These are phyloP conservation scores for Anguilla obscura DNA, from an alignment of 2,797 vertebrate species.

Conservation along the genomic window DNA sequence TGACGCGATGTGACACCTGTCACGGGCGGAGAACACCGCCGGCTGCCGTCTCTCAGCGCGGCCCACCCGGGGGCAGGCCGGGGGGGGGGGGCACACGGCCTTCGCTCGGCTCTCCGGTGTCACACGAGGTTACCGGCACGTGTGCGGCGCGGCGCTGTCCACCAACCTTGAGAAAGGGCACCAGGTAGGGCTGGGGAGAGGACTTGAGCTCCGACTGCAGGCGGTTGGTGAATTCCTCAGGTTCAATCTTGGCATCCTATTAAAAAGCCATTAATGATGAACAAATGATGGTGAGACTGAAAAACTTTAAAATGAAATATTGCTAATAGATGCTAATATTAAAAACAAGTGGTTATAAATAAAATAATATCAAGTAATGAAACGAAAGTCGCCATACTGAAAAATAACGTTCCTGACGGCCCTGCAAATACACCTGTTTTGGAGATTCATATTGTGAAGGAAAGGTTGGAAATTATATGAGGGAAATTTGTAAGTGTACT, in stretches of 20 bases:
- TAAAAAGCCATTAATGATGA: background rate
- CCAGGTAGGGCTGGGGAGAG: constrained; percentile 87
- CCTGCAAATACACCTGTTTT: background rate
- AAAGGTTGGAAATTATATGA: background rate
- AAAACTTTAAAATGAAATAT: background rate
- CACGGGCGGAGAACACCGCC: background rate
- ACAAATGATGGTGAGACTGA: background rate
- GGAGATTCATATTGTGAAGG: background rate
- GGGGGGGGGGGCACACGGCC: background rate
- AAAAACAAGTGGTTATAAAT: background rate
- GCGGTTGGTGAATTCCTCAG: constrained; percentile 84
- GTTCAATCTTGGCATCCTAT: constrained; percentile 86
- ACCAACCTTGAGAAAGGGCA: constrained; percentile 85
- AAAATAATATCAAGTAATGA: background rate
- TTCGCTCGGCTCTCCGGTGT: background rate
- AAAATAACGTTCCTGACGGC: background rate
- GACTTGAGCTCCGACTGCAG: constrained; percentile 86
- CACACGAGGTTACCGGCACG: background rate
- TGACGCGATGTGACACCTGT: background rate
- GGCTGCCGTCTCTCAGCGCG: background rate
- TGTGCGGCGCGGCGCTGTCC: background rate
- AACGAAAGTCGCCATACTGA: background rate
- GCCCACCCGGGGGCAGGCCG: background rate
- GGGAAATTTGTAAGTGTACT: background rate
- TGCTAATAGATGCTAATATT: background rate